Conservation (phyloP, 2,113 vertebrate genomes). For the Scomber scombrus region DNA sequence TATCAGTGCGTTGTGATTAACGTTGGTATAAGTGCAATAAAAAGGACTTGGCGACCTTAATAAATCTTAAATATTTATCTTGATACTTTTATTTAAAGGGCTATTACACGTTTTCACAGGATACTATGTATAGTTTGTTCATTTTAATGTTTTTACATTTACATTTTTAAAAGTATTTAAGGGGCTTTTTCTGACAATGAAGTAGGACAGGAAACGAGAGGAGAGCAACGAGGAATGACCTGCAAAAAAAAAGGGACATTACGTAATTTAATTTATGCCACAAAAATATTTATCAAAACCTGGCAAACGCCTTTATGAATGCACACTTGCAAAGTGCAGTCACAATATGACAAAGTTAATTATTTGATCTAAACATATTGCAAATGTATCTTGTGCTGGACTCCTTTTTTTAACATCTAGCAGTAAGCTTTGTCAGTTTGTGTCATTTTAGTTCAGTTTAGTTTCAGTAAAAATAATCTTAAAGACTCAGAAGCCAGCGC, state of each 20-base stretch:
- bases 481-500: no score
- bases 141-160: background rate
- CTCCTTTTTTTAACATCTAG: background rate
- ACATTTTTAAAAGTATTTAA: background rate
- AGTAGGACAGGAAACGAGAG: background rate
- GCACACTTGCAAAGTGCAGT: background rate
- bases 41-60: background rate
- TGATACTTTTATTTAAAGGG: background rate
- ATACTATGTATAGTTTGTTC: background rate
- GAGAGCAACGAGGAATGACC: background rate
- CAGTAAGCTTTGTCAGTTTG: background rate
- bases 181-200: background rate
- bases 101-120: background rate
- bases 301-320: background rate
- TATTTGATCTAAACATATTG: background rate
- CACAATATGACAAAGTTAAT: background rate
- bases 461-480: no score
- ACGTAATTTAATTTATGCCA: background rate
- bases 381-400: background rate
- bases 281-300: background rate
- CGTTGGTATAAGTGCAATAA: background rate
- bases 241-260: no score
- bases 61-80: constrained; percentile 16
- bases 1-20: background rate
- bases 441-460: background rate